Evolutionary conservation across 2,888 invertebrate genomes (phyloP), one percentile per base, ranked within the genome.

Genomic region (Euzophera pinguis): DNA sequence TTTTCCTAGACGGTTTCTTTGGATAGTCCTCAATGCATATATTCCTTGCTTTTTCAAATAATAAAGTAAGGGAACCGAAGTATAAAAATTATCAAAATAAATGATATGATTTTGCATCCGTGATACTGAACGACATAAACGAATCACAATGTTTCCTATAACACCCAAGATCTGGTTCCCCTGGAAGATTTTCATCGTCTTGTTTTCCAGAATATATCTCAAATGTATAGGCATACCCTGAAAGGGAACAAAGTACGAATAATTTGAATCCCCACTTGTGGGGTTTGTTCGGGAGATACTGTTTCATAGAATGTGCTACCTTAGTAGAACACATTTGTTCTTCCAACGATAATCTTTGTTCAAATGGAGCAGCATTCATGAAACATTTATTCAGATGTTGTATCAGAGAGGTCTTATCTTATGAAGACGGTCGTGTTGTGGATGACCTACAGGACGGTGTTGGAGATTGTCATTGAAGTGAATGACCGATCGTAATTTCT

Each of bases 1-100:
- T 67, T 59, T 61, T 62, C 59, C 69, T 69, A 57, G 65, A 66
- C 70, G 61, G 62, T 73, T 73, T 67, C 61, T 60, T 60, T 67
- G 69, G 71, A 66, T 59, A 60, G 65, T 67, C 38, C 67, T 64
- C 17, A 68, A 54, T 52, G 58, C 55, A 34, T 62, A 61, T 27
- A 68, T 69, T 58, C 67, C 67, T 64, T 65, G 56, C 62, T 66
- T 67, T 32, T 63, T 64, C 54, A 70, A 55, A 67, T 63, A 47
- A 57, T 57, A 50, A 52, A 64, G 61, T 55, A 67, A 22, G 13
- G 67, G 65, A 4, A 71, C 56, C 56, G 67, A 69, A 50, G 69
- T 71, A 27, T 66, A 67, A 58, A 63, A 69, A 56, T 65, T 65
- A 42, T 65, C 66, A 57, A 65, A 67, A 56, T 65, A 67, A 7